These are phyloP conservation scores for Sitta carolinensis DNA, from an alignment of 2,797 vertebrate genomes.

Conservation along the genomic window DNA sequence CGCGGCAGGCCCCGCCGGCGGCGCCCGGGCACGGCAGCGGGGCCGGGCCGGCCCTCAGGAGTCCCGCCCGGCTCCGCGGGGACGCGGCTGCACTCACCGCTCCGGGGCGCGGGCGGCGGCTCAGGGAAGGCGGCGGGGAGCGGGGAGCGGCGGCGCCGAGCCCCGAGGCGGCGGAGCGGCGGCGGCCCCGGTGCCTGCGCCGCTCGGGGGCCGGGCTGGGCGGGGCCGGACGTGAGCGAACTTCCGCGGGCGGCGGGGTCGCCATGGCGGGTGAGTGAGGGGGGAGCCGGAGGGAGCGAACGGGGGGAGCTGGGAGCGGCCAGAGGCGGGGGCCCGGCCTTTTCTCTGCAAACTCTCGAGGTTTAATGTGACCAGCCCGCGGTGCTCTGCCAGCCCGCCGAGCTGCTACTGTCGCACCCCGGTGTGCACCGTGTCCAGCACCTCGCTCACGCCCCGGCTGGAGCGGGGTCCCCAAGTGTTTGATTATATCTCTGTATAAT, in stretches of 20 bases:
- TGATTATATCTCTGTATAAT: neutral
- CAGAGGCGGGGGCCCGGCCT: rapidly evolving
- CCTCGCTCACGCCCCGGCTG: rapidly evolving
- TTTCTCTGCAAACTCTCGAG: rapidly evolving
- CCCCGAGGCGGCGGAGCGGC: neutral
- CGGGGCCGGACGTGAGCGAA: constrained; percentile 61
- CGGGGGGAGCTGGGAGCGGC: neutral
- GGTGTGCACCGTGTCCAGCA: too few species aligned
- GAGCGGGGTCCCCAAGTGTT: neutral
- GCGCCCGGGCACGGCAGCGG: neutral
- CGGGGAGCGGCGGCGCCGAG: neutral
- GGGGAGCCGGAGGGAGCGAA: neutral
- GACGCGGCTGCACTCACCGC: neutral
- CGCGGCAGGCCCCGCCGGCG: neutral
- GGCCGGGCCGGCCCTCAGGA: neutral
- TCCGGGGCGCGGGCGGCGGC: neutral
- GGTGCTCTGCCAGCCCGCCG: rapidly evolving
- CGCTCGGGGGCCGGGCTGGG: constrained; percentile 3
- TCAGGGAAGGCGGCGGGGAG: neutral
- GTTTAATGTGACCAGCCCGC: too few species aligned
- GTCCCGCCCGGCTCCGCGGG: neutral
- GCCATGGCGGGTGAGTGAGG: constrained; percentile 37
- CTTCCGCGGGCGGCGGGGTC: constrained; percentile 15
- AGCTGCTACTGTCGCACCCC: rapidly evolving
- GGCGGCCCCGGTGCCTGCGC: neutral